Evolutionary conservation across 1,140 invertebrate species (phyloP).

Genomic region (Temnothorax longispinosus): DNA sequence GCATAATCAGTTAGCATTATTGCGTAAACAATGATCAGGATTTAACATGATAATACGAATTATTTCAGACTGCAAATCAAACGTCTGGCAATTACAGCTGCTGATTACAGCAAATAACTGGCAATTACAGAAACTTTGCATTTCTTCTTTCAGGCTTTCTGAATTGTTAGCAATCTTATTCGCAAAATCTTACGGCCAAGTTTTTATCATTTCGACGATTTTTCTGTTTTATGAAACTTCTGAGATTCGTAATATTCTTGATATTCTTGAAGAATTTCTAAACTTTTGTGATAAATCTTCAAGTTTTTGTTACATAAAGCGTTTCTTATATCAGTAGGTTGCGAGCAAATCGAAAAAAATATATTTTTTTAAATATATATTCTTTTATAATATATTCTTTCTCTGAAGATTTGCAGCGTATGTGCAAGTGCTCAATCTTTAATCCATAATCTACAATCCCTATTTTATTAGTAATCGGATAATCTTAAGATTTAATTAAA

Average conservation of each 20-base stretch:
- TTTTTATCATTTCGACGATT: background rate
- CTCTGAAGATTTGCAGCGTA: background rate
- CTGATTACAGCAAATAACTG: background rate
- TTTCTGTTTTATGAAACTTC: background rate
- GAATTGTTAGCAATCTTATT: background rate
- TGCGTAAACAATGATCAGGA: background rate
- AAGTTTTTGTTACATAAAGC: background rate
- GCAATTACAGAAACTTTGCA: background rate
- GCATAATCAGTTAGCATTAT: constrained; percentile 4
- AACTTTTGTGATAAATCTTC: background rate
- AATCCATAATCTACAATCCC: constrained; percentile 23
- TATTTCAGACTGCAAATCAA: background rate
- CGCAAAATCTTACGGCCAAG: background rate
- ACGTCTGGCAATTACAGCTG: background rate
- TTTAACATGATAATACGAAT: background rate
- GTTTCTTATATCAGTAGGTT: background rate
- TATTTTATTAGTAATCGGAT: constrained; percentile 36
- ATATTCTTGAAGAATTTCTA: background rate
- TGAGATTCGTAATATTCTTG: background rate
- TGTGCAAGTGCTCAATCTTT: background rate
- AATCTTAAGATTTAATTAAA: constrained; percentile 44
- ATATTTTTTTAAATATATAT: no score
- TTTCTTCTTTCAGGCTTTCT: background rate
- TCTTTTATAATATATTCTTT: background rate
- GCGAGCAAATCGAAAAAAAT: background rate